Evolutionary conservation across 64 coral and sea anemone genomes (phyloP), one percentile per base, ranked within the genome.

Genomic region (Orbicella faveolata): DNA sequence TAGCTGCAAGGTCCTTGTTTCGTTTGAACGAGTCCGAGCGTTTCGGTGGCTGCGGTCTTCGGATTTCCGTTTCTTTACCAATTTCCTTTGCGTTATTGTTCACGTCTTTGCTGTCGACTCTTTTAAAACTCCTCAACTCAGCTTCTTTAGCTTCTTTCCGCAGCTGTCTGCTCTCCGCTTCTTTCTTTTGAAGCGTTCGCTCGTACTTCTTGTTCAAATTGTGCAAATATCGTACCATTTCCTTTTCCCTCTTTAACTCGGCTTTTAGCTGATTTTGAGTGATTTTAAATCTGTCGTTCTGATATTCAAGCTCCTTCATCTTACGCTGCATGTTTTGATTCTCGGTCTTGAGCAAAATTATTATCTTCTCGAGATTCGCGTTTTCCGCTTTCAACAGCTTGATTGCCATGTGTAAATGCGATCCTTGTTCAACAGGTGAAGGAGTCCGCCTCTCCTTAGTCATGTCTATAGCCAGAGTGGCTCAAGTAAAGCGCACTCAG

Each of bases 321-420:
- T 93, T 87, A 3, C 79, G 65, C 78, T 94, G 95, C 74, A 94
- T 75, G 61, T 93, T 97, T 35, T 93, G 92, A 72, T 97, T 97
- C 34, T 97, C 95, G 6, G 95, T 94, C 92, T 90, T 94, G 0
- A 97, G 92, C 61, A 97, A 23, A 74, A 97, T 97, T 63, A 97
- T 97, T 62, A 93, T 97, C 76, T 97, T 97, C 86, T 97, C 95
- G 79, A 97, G 77, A 73, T 97, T 97, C 5, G 95, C 89, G 39
- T 97, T 97, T 88, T 97, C 95, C 35, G 95, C 92, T 87, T 97
- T 97, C 84, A 97, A 84, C 62, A 97, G 84, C 85, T 94, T 94
- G 61, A 97, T 93, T 48, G 95, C 95, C 95, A 97, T 94, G 77
- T 97, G 92, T n/a, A 93, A 89, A 90, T 93, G 81, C 23, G 95